These are phyloP conservation scores for Hoplostethus mediterraneus DNA, from an alignment of 2,797 vertebrate species.

Conservation along the genomic window DNA sequence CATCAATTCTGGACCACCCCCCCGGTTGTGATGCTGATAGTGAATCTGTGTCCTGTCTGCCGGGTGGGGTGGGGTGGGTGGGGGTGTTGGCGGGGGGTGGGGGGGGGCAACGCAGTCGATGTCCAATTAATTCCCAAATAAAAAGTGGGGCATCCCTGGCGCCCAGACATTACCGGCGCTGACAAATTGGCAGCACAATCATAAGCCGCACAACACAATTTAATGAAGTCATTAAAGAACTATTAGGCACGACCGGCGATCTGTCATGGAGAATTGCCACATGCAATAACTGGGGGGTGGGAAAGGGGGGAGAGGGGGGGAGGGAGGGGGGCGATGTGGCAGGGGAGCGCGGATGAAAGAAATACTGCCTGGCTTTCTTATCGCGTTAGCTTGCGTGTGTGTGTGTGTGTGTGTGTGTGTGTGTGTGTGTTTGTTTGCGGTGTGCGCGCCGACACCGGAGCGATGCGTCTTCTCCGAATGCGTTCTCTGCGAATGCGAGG, in stretches of 20 bases:
- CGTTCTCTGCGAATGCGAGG: conserved; percentile 65
- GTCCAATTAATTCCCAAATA: conserved; percentile 86
- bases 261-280: conserved; percentile 85
- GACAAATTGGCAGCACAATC: conserved; percentile 85
- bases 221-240: conserved; percentile 89
- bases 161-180: conserved; percentile 79
- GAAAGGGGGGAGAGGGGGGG: no score
- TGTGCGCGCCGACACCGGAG: conserved; percentile 30
- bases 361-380: conserved; percentile 51
- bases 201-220: conserved; percentile 87
- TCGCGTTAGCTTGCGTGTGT: conserved; percentile 22
- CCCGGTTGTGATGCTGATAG: conserved; percentile 42
- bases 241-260: conserved; percentile 85
- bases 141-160: conserved; percentile 83
- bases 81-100: conserved; percentile 6
- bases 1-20: conserved; percentile 31
- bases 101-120: conserved; percentile 67
- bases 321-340: not conserved
- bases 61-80: conserved; percentile 10
- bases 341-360: conserved; percentile 59
- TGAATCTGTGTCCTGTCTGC: conserved; percentile 50
- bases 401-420: conserved; percentile 13
- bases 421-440: conserved; percentile 28
- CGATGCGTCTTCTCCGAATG: conserved; percentile 63
- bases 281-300: conserved; percentile 79